Evolutionary conservation across 1,140 invertebrate species (phyloP).

Genomic region (Diploscapter pachys): DNA sequence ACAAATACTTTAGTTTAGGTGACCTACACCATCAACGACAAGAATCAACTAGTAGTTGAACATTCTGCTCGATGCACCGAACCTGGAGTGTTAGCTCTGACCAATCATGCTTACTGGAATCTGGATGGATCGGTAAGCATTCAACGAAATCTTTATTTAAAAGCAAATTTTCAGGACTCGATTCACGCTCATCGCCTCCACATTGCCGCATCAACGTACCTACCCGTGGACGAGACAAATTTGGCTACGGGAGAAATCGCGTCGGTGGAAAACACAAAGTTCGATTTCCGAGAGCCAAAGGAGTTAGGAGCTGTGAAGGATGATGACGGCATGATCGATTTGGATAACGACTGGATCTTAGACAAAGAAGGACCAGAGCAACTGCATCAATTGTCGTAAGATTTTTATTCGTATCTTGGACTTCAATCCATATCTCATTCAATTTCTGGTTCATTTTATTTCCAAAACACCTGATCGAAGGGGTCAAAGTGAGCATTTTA

Average conservation of each 20-base stretch:
- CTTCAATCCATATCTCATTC: no score
- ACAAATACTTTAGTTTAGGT: not conserved
- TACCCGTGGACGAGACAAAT: slow-evolving; percentile 7
- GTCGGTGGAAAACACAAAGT: not conserved
- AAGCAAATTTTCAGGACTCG: not conserved
- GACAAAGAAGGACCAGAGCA: not conserved
- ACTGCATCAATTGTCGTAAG: not conserved
- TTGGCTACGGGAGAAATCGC: slow-evolving; percentile 10
- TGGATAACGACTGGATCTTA: slow-evolving; percentile 14
- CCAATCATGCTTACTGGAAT: slow-evolving; percentile 22
- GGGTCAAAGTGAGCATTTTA: no score
- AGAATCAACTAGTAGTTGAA: slow-evolving; percentile 17
- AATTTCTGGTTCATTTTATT: no score
- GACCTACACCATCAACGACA: slow-evolving; percentile 19
- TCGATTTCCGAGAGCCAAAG: slow-evolving; percentile 9
- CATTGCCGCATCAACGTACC: no score
- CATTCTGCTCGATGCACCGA: slow-evolving; percentile 10
- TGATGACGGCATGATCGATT: not conserved
- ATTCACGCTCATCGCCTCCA: no score
- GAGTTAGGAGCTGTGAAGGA: not conserved
- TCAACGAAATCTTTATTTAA: not conserved
- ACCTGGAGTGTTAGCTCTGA: slow-evolving; percentile 9
- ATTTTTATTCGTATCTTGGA: no score
- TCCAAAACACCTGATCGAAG: no score
- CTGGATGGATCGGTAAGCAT: slow-evolving; percentile 13